Conservation (phyloP, 1,140 invertebrate species). For the Apis laboriosa region DNA sequence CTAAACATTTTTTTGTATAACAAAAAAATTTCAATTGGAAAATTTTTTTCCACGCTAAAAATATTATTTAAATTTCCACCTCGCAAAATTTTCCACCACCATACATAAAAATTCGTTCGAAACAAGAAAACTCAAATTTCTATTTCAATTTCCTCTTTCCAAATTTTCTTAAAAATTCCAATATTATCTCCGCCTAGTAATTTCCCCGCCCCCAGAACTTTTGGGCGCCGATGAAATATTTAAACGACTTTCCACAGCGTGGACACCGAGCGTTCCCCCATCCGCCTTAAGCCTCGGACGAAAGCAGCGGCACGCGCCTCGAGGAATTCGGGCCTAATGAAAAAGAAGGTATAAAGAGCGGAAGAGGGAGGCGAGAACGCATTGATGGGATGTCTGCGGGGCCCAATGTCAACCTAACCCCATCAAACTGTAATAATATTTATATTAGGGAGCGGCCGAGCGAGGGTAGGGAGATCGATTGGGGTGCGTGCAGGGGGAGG, state of each 20-base stretch:
- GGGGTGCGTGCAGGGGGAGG: conserved; percentile 46
- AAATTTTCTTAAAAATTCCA: no score
- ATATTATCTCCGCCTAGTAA: no score
- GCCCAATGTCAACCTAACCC: conserved; percentile 79
- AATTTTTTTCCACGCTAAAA: no score
- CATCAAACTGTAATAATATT: conserved; percentile 82
- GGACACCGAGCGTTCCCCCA: conserved; percentile 3
- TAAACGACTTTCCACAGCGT: neutral
- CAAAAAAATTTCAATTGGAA: no score
- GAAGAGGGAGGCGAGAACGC: conserved; percentile 56
- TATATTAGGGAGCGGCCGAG: conserved; percentile 79
- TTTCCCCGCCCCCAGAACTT: neutral
- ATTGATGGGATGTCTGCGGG: conserved; percentile 59
- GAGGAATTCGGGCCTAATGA: conserved; percentile 73
- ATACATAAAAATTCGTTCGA: no score
- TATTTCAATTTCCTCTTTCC: no score
- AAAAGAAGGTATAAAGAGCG: conserved; percentile 66
- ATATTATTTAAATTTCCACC: no score
- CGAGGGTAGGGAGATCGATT: conserved; percentile 69
- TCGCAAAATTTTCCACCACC: no score
- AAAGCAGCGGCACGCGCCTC: conserved; percentile 68
- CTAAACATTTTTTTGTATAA: no score
- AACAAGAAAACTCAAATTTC: no score
- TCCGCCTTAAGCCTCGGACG: conserved; percentile 36
- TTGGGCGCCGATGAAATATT: conserved; percentile 12